Base-by-base conservation (phyloP, 2,113 vertebrate species). In the Eidolon helvum region DNA sequence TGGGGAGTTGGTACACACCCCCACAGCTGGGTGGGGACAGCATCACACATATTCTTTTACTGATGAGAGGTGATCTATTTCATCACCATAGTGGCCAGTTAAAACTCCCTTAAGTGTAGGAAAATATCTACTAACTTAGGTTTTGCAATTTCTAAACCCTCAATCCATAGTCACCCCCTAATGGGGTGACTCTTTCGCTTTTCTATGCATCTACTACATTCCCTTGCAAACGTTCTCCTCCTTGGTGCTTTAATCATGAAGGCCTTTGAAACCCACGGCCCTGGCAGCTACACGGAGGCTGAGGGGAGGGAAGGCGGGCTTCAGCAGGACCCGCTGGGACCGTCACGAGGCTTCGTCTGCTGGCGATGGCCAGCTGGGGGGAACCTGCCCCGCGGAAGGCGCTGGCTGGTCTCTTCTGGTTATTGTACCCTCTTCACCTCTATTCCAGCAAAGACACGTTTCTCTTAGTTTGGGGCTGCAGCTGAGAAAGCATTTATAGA, bases 121-220 rank as follows among this genome's bases (percentile, higher is more conserved):
- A 80, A 94, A 92, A 78, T 18, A 82, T 48, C 57, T 35, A 65
- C 53, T 35, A 65, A 45, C 21, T 55, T 61, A 28, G 2, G 35
- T 48, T 75, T 43, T 65, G 1, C 1, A 65, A 45, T 79, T 93
- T 83, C 87, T 74, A 95, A 95, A 69, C 63, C 35, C n/a, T 66
- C 28, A 80, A 63, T 59, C 84, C 55, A 71, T 1, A 66, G 24
- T 21, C 22, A 33, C 50, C 30, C 6, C 48, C 92, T 26, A 65
- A 48, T 4, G 50, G 15, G 5, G 18, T 7, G n/a, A 71, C 33
- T 55, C 35, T 35, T n/a, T 16, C 45, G 48, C 18, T 72, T 66
- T 61, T 74, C 85, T 79, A 10, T 33, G 40, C 10, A 69, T 84
- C 48, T 55, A 61, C 28, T 65, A 7, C 21, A 28, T n/a, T 26